Conservation (phyloP, 2,888 invertebrate genomes). For the Phytoseiulus persimilis region DNA sequence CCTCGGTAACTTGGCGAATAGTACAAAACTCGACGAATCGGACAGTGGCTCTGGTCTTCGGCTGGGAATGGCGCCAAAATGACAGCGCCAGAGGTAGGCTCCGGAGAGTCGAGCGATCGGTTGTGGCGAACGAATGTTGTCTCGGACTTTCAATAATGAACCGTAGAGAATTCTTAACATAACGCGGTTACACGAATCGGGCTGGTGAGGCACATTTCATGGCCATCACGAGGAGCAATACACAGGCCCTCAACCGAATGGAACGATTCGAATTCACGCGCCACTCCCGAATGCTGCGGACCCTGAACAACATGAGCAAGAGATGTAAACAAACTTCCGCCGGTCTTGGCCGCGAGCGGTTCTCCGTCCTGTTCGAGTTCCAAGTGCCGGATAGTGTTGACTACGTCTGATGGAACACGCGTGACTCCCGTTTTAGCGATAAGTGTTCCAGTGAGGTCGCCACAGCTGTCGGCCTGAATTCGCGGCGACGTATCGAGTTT, state of each 20-base stretch:
- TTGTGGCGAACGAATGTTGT: not conserved
- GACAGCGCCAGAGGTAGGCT: not conserved
- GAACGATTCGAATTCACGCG: not conserved
- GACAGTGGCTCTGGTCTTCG: not conserved
- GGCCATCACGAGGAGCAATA: not conserved
- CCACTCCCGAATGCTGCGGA: not conserved
- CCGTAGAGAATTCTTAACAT: not conserved
- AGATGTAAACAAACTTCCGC: not conserved
- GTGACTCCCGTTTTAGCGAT: too few species aligned
- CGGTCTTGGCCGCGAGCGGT: not conserved
- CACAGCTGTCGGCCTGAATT: too few species aligned
- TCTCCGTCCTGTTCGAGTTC: too few species aligned
- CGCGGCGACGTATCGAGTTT: too few species aligned
- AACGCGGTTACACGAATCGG: not conserved
- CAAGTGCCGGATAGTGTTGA: too few species aligned
- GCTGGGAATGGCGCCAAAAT: slow-evolving; percentile 29
- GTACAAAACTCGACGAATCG: not conserved
- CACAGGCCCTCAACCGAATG: not conserved
- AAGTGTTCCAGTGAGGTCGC: too few species aligned
- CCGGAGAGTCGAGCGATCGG: not conserved
- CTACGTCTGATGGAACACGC: too few species aligned
- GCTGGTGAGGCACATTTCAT: not conserved
- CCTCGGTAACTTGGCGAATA: not conserved
- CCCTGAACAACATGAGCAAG: not conserved
- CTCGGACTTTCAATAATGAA: not conserved